phyloP scores from a whole-genome alignment of 2,797 vertebrate species.

The Coccyzus lansbergi region DNA sequence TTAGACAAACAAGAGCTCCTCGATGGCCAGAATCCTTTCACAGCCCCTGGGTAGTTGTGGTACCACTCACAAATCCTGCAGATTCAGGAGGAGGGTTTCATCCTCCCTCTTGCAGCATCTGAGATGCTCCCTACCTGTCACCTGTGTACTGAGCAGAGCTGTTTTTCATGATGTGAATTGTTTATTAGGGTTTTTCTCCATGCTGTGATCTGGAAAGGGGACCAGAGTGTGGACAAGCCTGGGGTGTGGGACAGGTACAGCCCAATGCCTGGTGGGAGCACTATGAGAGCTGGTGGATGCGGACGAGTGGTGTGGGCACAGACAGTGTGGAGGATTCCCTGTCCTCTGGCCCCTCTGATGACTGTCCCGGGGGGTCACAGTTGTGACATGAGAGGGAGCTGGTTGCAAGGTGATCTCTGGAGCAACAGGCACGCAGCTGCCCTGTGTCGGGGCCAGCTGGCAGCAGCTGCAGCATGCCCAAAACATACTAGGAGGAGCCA shows the following conservation, averaged over 20 bases:
- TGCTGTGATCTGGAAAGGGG: not conserved
- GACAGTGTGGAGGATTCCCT: not conserved
- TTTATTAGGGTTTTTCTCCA: not conserved
- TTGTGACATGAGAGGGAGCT: not conserved
- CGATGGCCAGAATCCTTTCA: rapidly evolving
- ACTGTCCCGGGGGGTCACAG: not conserved
- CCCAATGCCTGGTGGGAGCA: not conserved
- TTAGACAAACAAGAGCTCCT: not conserved
- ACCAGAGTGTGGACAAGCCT: not conserved
- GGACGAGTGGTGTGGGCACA: not conserved
- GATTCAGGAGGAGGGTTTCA: not conserved
- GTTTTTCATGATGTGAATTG: rapidly evolving
- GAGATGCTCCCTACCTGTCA: not conserved
- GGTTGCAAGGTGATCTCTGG: not conserved
- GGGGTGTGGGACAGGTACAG: not conserved
- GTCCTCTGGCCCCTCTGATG: not conserved
- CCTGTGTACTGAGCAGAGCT: not conserved
- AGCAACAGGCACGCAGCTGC: rapidly evolving
- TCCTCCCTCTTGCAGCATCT: not conserved
- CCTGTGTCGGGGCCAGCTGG: not conserved
- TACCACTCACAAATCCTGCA: not conserved
- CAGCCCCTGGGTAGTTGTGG: not conserved
- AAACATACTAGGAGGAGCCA: not conserved
- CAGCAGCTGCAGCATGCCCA: not conserved
- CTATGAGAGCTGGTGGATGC: not conserved